Percentiles rank a stretch among this genome's conserved stretches.
Conservation (phyloP, 2,888 invertebrate genomes). For the Euzophera pinguis region DNA sequence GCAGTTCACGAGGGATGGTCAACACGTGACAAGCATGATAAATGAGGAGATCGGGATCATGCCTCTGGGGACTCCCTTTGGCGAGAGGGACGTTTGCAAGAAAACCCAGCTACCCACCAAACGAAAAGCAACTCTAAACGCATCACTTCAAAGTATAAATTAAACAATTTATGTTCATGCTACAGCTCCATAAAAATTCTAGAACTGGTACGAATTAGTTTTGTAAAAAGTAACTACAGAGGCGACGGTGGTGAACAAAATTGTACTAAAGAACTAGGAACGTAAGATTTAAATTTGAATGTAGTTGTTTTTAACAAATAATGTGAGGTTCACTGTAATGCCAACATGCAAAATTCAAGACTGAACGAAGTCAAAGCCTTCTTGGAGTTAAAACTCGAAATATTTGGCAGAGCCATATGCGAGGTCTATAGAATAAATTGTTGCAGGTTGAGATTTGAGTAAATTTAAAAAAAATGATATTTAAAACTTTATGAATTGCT, state of each 20-base stretch:
- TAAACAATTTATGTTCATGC: slow-evolving; percentile 25
- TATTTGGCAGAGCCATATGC: slow-evolving; percentile 47
- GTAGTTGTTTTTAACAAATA: not conserved
- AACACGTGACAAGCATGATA: slow-evolving; percentile 78
- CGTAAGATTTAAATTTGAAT: slow-evolving; percentile 40
- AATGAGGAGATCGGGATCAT: slow-evolving; percentile 74
- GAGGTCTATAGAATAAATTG: slow-evolving; percentile 24
- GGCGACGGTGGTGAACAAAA: slow-evolving; percentile 32
- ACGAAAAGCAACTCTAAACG: slow-evolving; percentile 36
- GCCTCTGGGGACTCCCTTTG: slow-evolving; percentile 70
- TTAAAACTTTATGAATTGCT: too few species aligned
- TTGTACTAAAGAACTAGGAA: slow-evolving; percentile 25
- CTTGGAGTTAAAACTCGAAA: slow-evolving; percentile 54
- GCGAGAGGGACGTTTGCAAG: slow-evolving; percentile 47
- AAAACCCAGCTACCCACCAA: slow-evolving; percentile 46
- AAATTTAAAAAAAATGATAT: too few species aligned
- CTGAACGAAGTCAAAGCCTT: slow-evolving; percentile 56
- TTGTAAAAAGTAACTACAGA: slow-evolving; percentile 61
- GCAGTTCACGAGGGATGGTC: slow-evolving; percentile 74
- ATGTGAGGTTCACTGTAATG: slow-evolving; percentile 25
- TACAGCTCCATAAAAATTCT: slow-evolving; percentile 58
- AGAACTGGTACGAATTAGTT: slow-evolving; percentile 61
- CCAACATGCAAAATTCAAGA: slow-evolving; percentile 63
- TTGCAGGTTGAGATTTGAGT: not conserved
- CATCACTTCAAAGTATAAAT: slow-evolving; percentile 30